A percentile compares a stretch with the other conserved stretches of the same genome.
Conservation (phyloP, 2,888 invertebrate genomes). For the Celastrina argiolus region DNA sequence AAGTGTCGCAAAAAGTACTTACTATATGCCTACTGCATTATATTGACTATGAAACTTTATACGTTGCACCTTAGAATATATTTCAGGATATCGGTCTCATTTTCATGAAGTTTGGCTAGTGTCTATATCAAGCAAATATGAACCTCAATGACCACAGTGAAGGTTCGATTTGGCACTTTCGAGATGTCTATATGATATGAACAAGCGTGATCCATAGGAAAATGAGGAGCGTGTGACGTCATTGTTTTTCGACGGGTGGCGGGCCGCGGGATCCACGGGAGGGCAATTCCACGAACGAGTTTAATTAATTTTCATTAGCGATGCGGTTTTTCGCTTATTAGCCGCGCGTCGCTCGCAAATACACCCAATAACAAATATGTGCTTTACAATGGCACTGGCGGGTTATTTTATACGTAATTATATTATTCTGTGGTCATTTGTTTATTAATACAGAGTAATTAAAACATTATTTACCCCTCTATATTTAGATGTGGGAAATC, state of each 20-base stretch:
- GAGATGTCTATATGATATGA: neutral
- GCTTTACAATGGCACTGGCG: neutral
- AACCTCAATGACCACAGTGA: neutral
- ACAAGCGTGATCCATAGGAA: slow-evolving; percentile 36
- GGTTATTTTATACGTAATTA: slow-evolving; percentile 7
- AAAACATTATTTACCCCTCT: neutral
- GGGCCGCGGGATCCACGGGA: slow-evolving; percentile 27
- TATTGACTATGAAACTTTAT: no score
- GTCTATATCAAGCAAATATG: no score
- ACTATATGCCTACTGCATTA: no score
- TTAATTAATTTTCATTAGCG: slow-evolving; percentile 36
- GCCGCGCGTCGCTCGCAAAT: slow-evolving; percentile 25
- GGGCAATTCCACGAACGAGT: slow-evolving; percentile 31
- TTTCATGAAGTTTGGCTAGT: no score
- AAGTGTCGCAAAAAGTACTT: no score
- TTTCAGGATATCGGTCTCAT: no score
- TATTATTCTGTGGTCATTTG: neutral
- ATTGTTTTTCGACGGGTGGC: slow-evolving; percentile 44
- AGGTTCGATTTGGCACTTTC: neutral
- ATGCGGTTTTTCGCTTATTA: slow-evolving; percentile 33
- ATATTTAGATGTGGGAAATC: neutral
- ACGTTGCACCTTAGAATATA: no score
- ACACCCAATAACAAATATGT: slow-evolving; percentile 15
- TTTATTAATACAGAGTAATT: neutral
- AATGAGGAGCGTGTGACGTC: slow-evolving; percentile 47